Evolutionary conservation across 2,797 vertebrate genomes (phyloP), one percentile per base, ranked within the genome.

Genomic region (Octomys mimax): DNA sequence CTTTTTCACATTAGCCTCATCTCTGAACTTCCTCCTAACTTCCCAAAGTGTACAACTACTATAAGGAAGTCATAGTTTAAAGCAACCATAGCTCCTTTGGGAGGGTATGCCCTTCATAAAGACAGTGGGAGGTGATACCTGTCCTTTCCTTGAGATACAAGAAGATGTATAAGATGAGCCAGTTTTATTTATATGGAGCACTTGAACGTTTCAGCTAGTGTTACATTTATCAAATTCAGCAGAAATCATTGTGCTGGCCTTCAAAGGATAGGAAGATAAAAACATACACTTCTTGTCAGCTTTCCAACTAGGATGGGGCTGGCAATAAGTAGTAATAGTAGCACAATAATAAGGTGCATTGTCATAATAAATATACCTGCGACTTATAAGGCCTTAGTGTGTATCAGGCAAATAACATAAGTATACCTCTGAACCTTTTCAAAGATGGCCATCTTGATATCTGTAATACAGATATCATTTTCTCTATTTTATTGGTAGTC

Each of bases 11-110:
- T 81, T 33, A 62, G 31, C 5, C 13, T 79, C 52, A 19, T 87
- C 22, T 83, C 22, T 81, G 71, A 87, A 33, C 16, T 5, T 13
- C 31, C 39, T 89, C 46, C 13, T 4, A 54, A 46, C 11, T 66
- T 8, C 6, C 4, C 2, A 75, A 13, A 71, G 64, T 80, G 46
- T 46, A 31, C 19, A 73, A 39, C 26, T 62, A 13, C 33, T 39
- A 71, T n/a, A 61, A 31, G 18, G 46, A 95, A 95, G 39, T 73
- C 84, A 70, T 0, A 39, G 33, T 46, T 92, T 52, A 75, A 93
- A 94, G 42, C 57, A 89, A 28, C 86, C 28, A 31, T 24, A 92
- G n/a, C 57, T 83, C n/a, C 49, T 87, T 96, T 80, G 33, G 49
- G 31, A 83, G 31, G 24, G 13, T 1, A 0, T 70, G 24, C 33